Evolutionary conservation across 2,797 vertebrate species (phyloP).

Genomic region (Odontamblyopus rebecca): DNA sequence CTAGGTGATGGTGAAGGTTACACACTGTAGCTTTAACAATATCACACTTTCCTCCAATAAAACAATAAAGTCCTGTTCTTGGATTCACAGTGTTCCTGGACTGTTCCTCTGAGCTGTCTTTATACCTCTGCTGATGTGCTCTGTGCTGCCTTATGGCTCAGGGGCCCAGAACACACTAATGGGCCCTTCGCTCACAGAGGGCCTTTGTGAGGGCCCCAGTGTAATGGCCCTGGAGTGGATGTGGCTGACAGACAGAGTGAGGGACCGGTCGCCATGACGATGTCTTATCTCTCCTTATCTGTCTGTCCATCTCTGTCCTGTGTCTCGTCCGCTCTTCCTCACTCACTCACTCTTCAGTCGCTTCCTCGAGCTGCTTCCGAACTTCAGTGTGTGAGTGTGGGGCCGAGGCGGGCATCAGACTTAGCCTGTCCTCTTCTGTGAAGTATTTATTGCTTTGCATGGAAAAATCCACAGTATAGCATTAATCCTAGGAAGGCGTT

Average conservation of each 20-base stretch:
- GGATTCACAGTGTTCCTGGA: no score
- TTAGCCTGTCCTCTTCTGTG: no score
- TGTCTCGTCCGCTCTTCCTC: constrained; percentile 50
- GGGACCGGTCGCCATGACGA: constrained; percentile 60
- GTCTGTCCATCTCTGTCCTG: constrained; percentile 58
- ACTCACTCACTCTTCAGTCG: constrained; percentile 17
- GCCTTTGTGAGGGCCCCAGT: constrained; percentile 58
- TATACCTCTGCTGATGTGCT: no score
- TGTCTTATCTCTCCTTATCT: constrained; percentile 57
- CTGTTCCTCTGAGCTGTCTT: no score
- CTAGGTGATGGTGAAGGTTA: no score
- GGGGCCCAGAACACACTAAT: constrained; percentile 61
- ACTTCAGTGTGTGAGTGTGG: background rate
- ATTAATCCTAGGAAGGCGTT: no score
- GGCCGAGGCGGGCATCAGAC: background rate
- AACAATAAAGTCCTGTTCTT: no score
- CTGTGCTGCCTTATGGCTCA: no score
- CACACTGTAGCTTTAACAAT: no score
- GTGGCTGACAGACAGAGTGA: constrained; percentile 71
- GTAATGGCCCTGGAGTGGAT: constrained; percentile 64
- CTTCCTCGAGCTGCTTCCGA: background rate
- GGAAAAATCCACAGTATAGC: no score
- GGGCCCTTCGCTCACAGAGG: constrained; percentile 57
- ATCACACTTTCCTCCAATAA: no score
- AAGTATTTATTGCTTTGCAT: no score